phyloP scores from a whole-genome alignment of 1,140 invertebrate species.

The Zaprionus camerounensis region DNA sequence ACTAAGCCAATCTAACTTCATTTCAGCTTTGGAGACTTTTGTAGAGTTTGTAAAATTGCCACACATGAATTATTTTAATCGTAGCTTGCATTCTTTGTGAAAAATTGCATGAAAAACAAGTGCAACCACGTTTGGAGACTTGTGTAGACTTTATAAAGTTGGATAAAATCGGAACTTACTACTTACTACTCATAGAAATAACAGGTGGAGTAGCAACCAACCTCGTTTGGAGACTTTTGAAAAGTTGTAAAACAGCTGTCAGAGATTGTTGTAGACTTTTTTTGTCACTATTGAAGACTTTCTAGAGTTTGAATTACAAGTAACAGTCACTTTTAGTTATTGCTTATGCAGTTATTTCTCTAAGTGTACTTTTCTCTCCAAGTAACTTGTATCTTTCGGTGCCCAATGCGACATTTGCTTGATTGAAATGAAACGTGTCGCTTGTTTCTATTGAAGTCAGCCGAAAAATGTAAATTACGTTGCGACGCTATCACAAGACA shows the following conservation, averaged over 20 bases:
- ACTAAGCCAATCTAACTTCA: background rate
- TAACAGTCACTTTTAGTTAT: background rate
- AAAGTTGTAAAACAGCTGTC: background rate
- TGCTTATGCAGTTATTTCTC: background rate
- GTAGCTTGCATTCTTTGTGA: background rate
- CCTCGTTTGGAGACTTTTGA: background rate
- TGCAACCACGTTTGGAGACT: background rate
- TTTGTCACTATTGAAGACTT: background rate
- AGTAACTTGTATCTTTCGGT: conserved; percentile 12
- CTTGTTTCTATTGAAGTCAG: conserved; percentile 57
- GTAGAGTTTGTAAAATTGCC: background rate
- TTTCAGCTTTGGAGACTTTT: background rate
- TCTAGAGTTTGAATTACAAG: conserved; percentile 2
- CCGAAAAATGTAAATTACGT: conserved; percentile 62
- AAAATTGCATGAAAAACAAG: background rate
- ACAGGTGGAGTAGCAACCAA: background rate
- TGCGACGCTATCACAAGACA: conserved; percentile 38
- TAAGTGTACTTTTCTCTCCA: conserved; percentile 23
- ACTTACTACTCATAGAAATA: background rate
- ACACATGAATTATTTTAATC: background rate
- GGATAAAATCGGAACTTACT: background rate
- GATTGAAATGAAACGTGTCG: conserved; percentile 61
- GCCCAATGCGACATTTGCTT: conserved; percentile 45
- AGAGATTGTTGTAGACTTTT: background rate
- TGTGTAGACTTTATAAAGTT: conserved; percentile 14